Evolutionary conservation across 2,113 vertebrate genomes (phyloP), one percentile per base, ranked within the genome.

Genomic region (Syngnathus scovelli): DNA sequence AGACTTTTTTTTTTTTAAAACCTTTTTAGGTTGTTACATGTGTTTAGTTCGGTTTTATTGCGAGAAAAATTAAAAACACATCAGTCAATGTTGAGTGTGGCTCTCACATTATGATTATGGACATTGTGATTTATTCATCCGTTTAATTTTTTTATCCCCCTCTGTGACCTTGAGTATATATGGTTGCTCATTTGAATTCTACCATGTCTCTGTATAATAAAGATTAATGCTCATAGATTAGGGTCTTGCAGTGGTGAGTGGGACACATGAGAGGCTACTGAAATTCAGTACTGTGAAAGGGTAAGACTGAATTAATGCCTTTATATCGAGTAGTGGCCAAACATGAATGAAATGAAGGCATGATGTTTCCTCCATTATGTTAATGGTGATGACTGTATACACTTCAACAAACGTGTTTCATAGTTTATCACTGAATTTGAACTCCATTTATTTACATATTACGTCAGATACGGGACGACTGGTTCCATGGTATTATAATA

Each of bases 191-290:
- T 82, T 79, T 78, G 38, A 72, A 84, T 79, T 84, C 74, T 66
- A 61, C 46, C 43, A 71, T 66, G 67, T 59, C 72, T 73, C 77
- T 66, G 74, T 77, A 80, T 83, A 83, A 83, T 86, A 85, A 82
- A 85, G 83, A 87, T 83, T 69, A 80, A 86, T 87, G 76, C 71
- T 80, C 23, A 43, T 37, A 79, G 75, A 88, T 83, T 66, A 84
- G 72, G 62, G 71, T 77, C 72, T 61, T 76, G 70, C 72, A 68
- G 70, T 75, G 62, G 75, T 70, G 61, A 78, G 72, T 70, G 75
- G 72, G 65, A 78, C 64, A 71, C 76, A 78, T 71, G 76, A 82
- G 71, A 74, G 76, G 56, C 77, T 64, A 46, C 68, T 71, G 62
- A 84, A 82, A 76, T 51, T 7, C 1, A 61, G 36, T 52, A 58